These are phyloP conservation scores for Pyrrhosoma nymphula DNA, from an alignment of 2,888 invertebrate genomes.

Conservation along the genomic window DNA sequence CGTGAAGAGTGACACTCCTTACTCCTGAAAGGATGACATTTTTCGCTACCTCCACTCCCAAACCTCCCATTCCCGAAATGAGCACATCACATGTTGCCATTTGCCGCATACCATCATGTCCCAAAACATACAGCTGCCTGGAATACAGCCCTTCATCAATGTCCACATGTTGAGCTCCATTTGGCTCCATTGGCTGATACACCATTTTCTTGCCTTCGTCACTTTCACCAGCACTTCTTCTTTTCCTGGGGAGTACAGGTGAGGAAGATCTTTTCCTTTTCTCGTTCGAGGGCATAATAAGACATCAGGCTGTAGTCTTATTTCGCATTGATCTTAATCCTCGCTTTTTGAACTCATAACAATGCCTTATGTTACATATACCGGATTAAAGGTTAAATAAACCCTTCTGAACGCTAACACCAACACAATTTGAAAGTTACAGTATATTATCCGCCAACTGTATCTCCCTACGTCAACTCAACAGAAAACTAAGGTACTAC, in stretches of 20 bases:
- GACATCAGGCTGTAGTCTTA: slow-evolving; percentile 78
- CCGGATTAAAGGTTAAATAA: neutral
- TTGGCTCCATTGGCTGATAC: slow-evolving; percentile 72
- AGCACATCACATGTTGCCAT: slow-evolving; percentile 98
- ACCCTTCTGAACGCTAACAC: neutral
- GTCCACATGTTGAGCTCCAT: slow-evolving; percentile 77
- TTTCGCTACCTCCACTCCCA: slow-evolving; percentile 98
- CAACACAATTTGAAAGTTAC: neutral
- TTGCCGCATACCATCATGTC: slow-evolving; percentile 99
- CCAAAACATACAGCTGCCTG: slow-evolving; percentile 96
- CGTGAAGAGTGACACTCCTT: slow-evolving; percentile 97
- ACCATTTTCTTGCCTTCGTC: slow-evolving; percentile 80
- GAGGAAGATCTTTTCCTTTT: neutral
- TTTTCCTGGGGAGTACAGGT: slow-evolving; percentile 79
- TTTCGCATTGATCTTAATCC: neutral
- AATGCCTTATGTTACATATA: neutral
- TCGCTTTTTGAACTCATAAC: slow-evolving; percentile 74
- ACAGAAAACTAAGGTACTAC: no score
- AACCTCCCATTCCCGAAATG: slow-evolving; percentile 95
- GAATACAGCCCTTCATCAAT: slow-evolving; percentile 96
- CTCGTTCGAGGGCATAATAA: neutral
- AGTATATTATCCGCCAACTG: neutral
- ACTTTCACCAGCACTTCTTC: neutral
- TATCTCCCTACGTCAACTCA: no score
- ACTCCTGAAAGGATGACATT: slow-evolving; percentile 99